Conservation (phyloP, 2,888 invertebrate species). For the Sphaerophoria taeniata region DNA sequence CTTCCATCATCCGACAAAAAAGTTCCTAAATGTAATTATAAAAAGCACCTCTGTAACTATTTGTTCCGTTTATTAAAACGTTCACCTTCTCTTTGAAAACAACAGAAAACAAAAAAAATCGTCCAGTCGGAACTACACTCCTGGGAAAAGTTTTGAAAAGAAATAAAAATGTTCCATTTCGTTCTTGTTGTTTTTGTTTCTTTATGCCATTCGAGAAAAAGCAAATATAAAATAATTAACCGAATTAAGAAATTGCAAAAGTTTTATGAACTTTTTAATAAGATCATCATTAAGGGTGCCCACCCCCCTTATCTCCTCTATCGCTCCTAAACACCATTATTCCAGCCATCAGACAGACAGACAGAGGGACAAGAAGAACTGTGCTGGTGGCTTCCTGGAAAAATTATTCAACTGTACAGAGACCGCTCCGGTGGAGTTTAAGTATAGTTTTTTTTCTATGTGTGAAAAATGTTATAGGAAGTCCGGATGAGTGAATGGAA, state of each 20-base stretch:
- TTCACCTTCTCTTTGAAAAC: conserved; percentile 8
- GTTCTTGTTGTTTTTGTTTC: background rate
- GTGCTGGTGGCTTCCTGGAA: conserved; percentile 43
- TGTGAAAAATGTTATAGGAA: background rate
- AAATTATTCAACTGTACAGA: conserved; percentile 3
- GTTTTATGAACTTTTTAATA: conserved; percentile 73
- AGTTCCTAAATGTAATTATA: conserved; percentile 56
- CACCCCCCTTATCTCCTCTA: background rate
- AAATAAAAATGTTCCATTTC: conserved; percentile 31
- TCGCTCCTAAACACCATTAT: background rate
- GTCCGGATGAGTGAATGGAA: conserved; percentile 4
- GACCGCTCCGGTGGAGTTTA: too few relatives aligned
- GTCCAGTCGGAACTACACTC: conserved; percentile 13
- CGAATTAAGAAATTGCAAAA: conserved; percentile 74
- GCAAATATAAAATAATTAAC: conserved; percentile 74
- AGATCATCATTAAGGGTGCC: conserved; percentile 71
- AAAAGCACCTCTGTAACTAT: conserved; percentile 34
- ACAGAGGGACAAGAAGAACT: background rate
- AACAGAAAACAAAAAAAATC: too few relatives aligned
- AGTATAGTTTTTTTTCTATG: background rate
- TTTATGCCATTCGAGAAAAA: conserved; percentile 29
- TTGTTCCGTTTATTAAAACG: conserved; percentile 6
- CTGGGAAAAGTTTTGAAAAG: conserved; percentile 18
- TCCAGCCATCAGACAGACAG: background rate
- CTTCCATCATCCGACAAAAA: background rate